A percentile compares a stretch with the other conserved stretches of the same genome.
Evolutionary conservation across 1,140 invertebrate species (phyloP).

Genomic region (Drosophila arawakana): DNA sequence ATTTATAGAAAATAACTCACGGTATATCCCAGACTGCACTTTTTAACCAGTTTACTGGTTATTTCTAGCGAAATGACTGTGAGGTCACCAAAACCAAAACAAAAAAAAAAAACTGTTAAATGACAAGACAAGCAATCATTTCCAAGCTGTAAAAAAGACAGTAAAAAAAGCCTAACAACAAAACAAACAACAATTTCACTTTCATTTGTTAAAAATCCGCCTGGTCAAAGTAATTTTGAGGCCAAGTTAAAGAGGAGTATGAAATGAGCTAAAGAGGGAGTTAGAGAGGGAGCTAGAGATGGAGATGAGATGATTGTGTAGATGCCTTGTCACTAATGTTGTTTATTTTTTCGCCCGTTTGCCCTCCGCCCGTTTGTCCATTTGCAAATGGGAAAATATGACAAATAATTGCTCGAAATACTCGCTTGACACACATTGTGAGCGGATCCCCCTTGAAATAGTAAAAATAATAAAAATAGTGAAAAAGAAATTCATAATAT

Average conservation of each 20-base stretch:
- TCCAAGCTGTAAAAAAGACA: slow-evolving; percentile 8
- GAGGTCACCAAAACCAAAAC: slow-evolving; percentile 15
- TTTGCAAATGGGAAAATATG: slow-evolving; percentile 73
- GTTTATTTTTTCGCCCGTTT: slow-evolving; percentile 68
- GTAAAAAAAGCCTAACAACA: slow-evolving; percentile 3
- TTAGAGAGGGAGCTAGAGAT: slow-evolving; percentile 50
- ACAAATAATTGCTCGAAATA: slow-evolving; percentile 77
- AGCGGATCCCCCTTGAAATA: slow-evolving; percentile 16
- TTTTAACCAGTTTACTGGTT: background rate
- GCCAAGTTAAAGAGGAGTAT: slow-evolving; percentile 57
- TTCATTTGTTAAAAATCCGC: slow-evolving; percentile 70
- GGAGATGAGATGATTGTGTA: slow-evolving; percentile 50
- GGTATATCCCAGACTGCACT: background rate
- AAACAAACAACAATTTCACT: slow-evolving; percentile 56
- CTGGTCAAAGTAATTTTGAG: slow-evolving; percentile 35
- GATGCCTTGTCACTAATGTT: slow-evolving; percentile 72
- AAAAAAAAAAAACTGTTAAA: slow-evolving; percentile 36
- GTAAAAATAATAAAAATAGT: slow-evolving; percentile 17
- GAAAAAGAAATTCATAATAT: slow-evolving; percentile 57
- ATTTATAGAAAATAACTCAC: slow-evolving; percentile 6
- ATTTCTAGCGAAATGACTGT: slow-evolving; percentile 26
- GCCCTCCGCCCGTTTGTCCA: slow-evolving; percentile 48
- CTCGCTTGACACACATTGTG: slow-evolving; percentile 74
- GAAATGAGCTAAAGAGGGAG: slow-evolving; percentile 51
- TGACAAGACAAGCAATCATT: slow-evolving; percentile 47